A percentile compares a stretch with the other conserved stretches of the same genome.
phyloP scores from a whole-genome alignment of 1,140 invertebrate species.

The Caenorhabditis tropicalis region DNA sequence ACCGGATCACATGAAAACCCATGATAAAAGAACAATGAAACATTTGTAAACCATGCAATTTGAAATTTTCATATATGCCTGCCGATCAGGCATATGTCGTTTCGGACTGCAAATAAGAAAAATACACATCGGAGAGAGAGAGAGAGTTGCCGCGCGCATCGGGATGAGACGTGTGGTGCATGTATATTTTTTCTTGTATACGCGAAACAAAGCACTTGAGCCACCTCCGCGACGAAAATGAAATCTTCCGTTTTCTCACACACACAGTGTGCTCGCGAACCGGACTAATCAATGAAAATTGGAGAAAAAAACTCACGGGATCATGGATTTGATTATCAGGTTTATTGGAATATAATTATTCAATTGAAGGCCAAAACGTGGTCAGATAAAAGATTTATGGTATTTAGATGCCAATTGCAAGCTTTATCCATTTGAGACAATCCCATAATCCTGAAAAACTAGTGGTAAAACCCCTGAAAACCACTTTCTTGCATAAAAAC shows the following conservation, averaged over 20 bases:
- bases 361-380: too few species aligned
- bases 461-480: too few species aligned
- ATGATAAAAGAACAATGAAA: not conserved
- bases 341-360: too few species aligned
- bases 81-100: not conserved
- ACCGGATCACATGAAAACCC: too few species aligned
- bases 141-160: not conserved
- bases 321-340: too few species aligned
- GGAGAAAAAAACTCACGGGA: not conserved
- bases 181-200: slow-evolving; percentile 26
- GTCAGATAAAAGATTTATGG: too few species aligned
- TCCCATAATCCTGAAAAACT: too few species aligned
- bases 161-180: not conserved
- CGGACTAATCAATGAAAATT: slow-evolving; percentile 23
- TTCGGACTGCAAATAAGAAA: slow-evolving; percentile 33
- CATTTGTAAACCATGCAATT: slow-evolving; percentile 26
- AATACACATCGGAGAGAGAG: not conserved
- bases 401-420: too few species aligned
- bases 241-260: slow-evolving; percentile 14
- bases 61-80: slow-evolving; percentile 11
- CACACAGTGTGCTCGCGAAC: slow-evolving; percentile 14
- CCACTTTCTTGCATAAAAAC: too few species aligned
- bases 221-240: slow-evolving; percentile 24
- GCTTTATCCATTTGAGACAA: too few species aligned
- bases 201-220: slow-evolving; percentile 19